phyloP scores from a whole-genome alignment of 2,113 vertebrate species.

The Hystrix cristata region DNA sequence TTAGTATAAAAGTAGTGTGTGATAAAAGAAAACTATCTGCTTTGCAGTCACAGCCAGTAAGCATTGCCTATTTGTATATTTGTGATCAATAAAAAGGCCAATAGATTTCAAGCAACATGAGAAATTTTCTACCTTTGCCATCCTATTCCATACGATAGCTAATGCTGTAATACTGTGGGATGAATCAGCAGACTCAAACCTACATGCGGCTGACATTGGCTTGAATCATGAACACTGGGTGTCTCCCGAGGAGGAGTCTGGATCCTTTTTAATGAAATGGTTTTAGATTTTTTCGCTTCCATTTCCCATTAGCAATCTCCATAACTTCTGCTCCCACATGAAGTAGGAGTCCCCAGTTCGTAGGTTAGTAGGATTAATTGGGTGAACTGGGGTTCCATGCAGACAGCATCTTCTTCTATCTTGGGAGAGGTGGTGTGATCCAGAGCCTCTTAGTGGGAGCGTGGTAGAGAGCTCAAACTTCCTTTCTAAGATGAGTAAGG shows the following conservation, averaged over 20 bases:
- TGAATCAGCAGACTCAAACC: background rate
- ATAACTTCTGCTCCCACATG: background rate
- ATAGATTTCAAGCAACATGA: constrained; percentile 13
- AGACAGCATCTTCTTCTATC: background rate
- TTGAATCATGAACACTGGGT: background rate
- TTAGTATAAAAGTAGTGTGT: background rate
- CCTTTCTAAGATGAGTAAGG: background rate
- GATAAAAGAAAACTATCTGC: background rate
- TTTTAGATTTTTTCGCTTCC: background rate
- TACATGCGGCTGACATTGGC: background rate
- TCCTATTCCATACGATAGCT: background rate
- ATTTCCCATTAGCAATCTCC: background rate
- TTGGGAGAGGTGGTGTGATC: background rate
- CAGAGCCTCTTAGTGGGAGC: background rate
- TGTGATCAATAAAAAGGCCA: background rate
- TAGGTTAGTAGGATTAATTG: background rate
- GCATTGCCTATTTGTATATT: background rate
- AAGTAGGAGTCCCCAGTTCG: background rate
- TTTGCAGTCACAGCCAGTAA: background rate
- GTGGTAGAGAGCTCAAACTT: background rate
- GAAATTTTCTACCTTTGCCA: constrained; percentile 5
- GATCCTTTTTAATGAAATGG: background rate
- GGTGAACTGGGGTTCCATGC: background rate
- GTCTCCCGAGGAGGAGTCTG: background rate
- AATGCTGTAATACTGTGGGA: background rate